phyloP scores from a whole-genome alignment of 1,140 invertebrate genomes.

The Sitophilus oryzae region DNA sequence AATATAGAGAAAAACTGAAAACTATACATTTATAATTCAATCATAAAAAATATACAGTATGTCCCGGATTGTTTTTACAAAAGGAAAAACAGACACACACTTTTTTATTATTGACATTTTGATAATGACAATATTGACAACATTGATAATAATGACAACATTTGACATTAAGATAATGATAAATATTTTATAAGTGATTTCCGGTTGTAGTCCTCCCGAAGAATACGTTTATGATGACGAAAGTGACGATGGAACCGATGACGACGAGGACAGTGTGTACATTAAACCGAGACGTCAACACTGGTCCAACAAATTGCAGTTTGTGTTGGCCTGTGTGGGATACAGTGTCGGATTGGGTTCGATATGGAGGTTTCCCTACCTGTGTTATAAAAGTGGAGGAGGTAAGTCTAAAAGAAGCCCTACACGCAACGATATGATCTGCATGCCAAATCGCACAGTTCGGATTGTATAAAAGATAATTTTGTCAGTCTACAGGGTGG shows the following conservation, averaged over 20 bases:
- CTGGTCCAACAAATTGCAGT: constrained; percentile 87
- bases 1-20: too few relatives aligned
- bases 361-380: constrained; percentile 83
- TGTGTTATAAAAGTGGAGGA: constrained; percentile 79
- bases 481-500: too few relatives aligned
- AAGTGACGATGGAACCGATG: constrained; percentile 53
- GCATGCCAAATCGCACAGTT: too few relatives aligned
- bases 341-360: constrained; percentile 90
- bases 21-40: too few relatives aligned
- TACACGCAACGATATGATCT: too few relatives aligned
- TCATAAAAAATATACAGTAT: too few relatives aligned
- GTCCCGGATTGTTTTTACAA: too few relatives aligned
- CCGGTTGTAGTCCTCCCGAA: constrained; percentile 54
- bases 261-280: constrained; percentile 57
- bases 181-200: constrained; percentile 3
- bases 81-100: too few relatives aligned
- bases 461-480: too few relatives aligned
- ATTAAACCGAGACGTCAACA: constrained; percentile 68
- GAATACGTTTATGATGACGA: constrained; percentile 61
- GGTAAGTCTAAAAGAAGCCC: constrained; percentile 59
- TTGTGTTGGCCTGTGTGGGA: constrained; percentile 82
- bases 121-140: too few relatives aligned
- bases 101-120: too few relatives aligned
- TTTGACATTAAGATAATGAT: background rate
- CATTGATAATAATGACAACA: too few relatives aligned